These are phyloP conservation scores for Synergus gifuensis DNA, from an alignment of 2,888 invertebrate genomes.

Conservation along the genomic window DNA sequence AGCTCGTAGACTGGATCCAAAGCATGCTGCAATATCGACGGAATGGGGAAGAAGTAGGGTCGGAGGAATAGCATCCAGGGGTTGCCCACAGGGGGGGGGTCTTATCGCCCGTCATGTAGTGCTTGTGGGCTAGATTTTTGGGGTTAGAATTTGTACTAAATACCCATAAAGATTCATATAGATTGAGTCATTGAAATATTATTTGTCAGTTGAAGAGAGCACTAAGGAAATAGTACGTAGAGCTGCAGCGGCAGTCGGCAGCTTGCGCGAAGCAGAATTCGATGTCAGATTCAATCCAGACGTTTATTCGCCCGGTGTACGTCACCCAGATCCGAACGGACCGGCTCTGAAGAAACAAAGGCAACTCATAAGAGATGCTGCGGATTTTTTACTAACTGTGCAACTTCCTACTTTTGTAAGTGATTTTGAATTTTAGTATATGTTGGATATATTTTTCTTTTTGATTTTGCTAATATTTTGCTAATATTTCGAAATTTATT, in stretches of 20 bases:
- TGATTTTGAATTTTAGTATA: conserved; percentile 54
- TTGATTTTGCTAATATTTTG: too few species aligned
- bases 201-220: conserved; percentile 86
- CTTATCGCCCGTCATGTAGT: too few species aligned
- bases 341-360: conserved; percentile 89
- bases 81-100: too few species aligned
- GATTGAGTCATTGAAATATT: neutral
- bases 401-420: conserved; percentile 97
- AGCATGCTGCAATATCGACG: too few species aligned
- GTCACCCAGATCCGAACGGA: conserved; percentile 86
- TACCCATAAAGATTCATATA: too few species aligned
- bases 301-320: conserved; percentile 96
- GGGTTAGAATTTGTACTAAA: too few species aligned
- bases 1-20: too few species aligned
- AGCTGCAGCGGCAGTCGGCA: conserved; percentile 95
- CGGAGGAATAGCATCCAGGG: too few species aligned
- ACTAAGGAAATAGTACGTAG: conserved; percentile 93
- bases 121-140: too few species aligned
- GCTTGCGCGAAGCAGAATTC: conserved; percentile 96
- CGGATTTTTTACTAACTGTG: conserved; percentile 94
- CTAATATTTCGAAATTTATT: neutral
- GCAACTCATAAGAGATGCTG: conserved; percentile 95
- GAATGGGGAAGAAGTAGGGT: too few species aligned
- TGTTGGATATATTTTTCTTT: neutral
- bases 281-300: conserved; percentile 99